Evolutionary conservation across 1,140 invertebrate genomes (phyloP).

Genomic region (Drosophila setifemur): DNA sequence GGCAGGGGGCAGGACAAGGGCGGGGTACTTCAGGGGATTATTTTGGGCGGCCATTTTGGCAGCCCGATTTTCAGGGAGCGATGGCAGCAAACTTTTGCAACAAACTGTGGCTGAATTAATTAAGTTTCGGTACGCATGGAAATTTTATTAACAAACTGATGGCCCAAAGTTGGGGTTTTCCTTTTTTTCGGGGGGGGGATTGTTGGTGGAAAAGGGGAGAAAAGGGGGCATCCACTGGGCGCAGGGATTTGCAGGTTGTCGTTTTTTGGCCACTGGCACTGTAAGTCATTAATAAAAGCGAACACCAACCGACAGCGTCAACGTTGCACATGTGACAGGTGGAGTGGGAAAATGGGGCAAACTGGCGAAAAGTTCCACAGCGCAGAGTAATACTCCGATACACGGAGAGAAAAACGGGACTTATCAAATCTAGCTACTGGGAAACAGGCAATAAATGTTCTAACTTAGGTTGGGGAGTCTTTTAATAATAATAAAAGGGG

Average conservation of each 20-base stretch:
- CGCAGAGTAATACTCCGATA: too few species aligned
- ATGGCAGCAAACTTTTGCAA: conserved; percentile 55
- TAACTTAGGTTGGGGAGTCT: too few species aligned
- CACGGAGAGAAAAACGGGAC: too few species aligned
- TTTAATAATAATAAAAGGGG: too few species aligned
- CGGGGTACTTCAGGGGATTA: neutral
- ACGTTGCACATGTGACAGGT: conserved; percentile 37
- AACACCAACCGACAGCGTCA: conserved; percentile 55
- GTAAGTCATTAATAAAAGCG: conserved; percentile 82
- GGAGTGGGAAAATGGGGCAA: neutral
- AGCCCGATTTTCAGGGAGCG: neutral
- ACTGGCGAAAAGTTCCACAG: neutral
- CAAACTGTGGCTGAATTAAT: conserved; percentile 77
- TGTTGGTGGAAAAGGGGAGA: neutral
- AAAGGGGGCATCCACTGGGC: neutral
- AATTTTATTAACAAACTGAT: conserved; percentile 66
- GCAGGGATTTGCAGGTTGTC: neutral
- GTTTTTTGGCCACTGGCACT: conserved; percentile 44
- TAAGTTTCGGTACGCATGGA: conserved; percentile 78
- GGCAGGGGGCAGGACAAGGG: neutral
- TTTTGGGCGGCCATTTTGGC: conserved; percentile 54
- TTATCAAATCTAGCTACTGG: too few species aligned
- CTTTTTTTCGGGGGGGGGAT: neutral
- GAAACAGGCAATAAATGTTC: too few species aligned
- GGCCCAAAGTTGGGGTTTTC: neutral